These are phyloP conservation scores for Camelus dromedarius DNA, from an alignment of 2,113 vertebrate genomes.

Conservation along the genomic window DNA sequence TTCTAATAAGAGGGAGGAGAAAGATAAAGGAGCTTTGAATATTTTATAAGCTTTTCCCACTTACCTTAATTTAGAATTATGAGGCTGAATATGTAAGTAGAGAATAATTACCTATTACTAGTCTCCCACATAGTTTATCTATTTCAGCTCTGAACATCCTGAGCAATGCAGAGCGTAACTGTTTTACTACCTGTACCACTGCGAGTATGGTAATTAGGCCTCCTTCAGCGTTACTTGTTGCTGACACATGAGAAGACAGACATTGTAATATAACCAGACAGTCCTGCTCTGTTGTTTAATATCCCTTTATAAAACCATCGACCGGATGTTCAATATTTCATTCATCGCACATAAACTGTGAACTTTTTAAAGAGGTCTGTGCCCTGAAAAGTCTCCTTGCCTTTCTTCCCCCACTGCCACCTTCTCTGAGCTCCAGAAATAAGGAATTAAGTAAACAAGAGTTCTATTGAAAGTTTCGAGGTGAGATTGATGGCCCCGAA, in stretches of 20 bases:
- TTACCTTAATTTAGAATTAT: constrained; percentile 95
- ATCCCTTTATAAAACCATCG: constrained; percentile 86
- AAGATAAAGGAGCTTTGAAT: constrained; percentile 92
- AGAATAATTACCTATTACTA: constrained; percentile 94
- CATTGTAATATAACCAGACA: constrained; percentile 87
- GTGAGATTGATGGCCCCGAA: background rate
- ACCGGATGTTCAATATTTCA: constrained; percentile 85
- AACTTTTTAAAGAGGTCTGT: constrained; percentile 78
- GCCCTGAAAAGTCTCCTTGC: constrained; percentile 59
- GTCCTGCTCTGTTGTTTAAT: constrained; percentile 87
- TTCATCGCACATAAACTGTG: constrained; percentile 66
- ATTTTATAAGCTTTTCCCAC: constrained; percentile 93
- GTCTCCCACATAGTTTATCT: constrained; percentile 92
- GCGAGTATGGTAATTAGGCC: constrained; percentile 91
- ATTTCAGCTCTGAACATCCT: constrained; percentile 89
- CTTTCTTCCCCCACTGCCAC: constrained; percentile 53
- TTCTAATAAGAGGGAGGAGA: constrained; percentile 93
- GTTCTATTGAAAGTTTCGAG: background rate
- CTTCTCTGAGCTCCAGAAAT: constrained; percentile 68
- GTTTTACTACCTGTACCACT: constrained; percentile 89
- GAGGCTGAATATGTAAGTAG: constrained; percentile 92
- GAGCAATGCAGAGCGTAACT: constrained; percentile 88
- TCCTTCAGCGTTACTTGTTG: constrained; percentile 88
- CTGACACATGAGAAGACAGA: constrained; percentile 90
- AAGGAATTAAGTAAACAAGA: background rate